These are phyloP conservation scores for Drosophila falleni DNA, from an alignment of 2,888 invertebrate species.

Conservation along the genomic window DNA sequence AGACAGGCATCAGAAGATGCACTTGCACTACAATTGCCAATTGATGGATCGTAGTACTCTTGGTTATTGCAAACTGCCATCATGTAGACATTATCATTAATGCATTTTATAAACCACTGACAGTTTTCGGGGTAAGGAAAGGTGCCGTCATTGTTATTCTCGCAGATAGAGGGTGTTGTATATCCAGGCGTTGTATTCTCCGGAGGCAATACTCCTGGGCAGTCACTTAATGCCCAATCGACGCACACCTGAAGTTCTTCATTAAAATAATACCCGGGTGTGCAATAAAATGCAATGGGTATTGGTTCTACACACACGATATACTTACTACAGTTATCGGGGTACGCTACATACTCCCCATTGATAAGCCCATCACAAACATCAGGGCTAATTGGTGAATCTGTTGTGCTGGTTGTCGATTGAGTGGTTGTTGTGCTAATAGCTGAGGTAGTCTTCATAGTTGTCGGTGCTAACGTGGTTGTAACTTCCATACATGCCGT, in stretches of 20 bases:
- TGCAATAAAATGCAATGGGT: slow-evolving; percentile 86
- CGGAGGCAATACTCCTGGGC: slow-evolving; percentile 65
- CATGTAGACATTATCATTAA: slow-evolving; percentile 67
- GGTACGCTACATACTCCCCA: slow-evolving; percentile 67
- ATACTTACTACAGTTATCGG: slow-evolving; percentile 73
- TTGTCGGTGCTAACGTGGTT: slow-evolving; percentile 6
- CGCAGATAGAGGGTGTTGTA: slow-evolving; percentile 40
- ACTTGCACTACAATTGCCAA: slow-evolving; percentile 45
- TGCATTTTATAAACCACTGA: slow-evolving; percentile 59
- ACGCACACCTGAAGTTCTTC: slow-evolving; percentile 64
- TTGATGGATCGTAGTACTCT: slow-evolving; percentile 58
- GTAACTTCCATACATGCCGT: slow-evolving; percentile 50
- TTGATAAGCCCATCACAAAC: slow-evolving; percentile 52
- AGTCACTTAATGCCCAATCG: slow-evolving; percentile 67
- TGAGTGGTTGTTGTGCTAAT: slow-evolving; percentile 7
- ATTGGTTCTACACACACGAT: slow-evolving; percentile 72
- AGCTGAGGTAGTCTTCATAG: slow-evolving; percentile 2
- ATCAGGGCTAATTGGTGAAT: slow-evolving; percentile 14
- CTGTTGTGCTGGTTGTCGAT: slow-evolving; percentile 24
- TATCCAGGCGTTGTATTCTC: slow-evolving; percentile 16
- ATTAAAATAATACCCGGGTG: slow-evolving; percentile 86
- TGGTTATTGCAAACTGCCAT: slow-evolving; percentile 86
- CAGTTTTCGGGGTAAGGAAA: slow-evolving; percentile 57
- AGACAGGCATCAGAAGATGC: slow-evolving; percentile 57
- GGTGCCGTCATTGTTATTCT: slow-evolving; percentile 17